phyloP scores from a whole-genome alignment of 2,888 invertebrate species.

The Rhorus exstirpatorius region DNA sequence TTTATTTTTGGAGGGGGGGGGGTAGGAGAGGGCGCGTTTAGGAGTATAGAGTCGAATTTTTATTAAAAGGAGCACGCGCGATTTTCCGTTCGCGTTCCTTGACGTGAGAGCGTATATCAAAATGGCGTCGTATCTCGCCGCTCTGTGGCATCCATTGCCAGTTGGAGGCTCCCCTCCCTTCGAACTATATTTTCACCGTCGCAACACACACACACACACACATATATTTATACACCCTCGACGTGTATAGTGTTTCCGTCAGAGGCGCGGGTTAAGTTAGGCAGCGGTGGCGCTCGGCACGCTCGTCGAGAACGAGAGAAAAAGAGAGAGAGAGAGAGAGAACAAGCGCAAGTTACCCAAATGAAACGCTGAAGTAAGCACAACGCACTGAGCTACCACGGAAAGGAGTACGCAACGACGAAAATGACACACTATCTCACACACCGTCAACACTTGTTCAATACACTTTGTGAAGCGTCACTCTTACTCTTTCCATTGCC shows the following conservation, averaged over 20 bases:
- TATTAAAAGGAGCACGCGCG: constrained; percentile 52
- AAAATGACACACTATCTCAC: constrained; percentile 61
- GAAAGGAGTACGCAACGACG: constrained; percentile 65
- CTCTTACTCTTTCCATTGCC: not conserved
- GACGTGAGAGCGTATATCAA: constrained; percentile 85
- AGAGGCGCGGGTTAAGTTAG: constrained; percentile 32
- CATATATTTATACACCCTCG: constrained; percentile 6
- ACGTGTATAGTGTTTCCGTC: constrained; percentile 34
- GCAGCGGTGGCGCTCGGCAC: constrained; percentile 50
- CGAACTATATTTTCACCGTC: constrained; percentile 56
- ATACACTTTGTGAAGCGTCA: not conserved
- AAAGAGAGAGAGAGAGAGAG: constrained; percentile 50
- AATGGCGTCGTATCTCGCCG: constrained; percentile 84
- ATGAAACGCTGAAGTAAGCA: constrained; percentile 40
- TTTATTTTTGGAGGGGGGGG: constrained; percentile 16
- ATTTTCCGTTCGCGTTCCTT: constrained; percentile 77
- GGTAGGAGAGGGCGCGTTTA: constrained; percentile 42
- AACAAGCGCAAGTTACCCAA: constrained; percentile 41
- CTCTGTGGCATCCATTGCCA: constrained; percentile 81
- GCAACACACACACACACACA: constrained; percentile 46
- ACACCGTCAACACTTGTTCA: constrained; percentile 20
- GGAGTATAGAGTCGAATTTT: constrained; percentile 37
- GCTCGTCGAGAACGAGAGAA: constrained; percentile 15
- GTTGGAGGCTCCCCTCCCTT: constrained; percentile 76
- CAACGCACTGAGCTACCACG: constrained; percentile 56